These are phyloP conservation scores for Periplaneta americana DNA, from an alignment of 1,140 invertebrate species.

Conservation along the genomic window DNA sequence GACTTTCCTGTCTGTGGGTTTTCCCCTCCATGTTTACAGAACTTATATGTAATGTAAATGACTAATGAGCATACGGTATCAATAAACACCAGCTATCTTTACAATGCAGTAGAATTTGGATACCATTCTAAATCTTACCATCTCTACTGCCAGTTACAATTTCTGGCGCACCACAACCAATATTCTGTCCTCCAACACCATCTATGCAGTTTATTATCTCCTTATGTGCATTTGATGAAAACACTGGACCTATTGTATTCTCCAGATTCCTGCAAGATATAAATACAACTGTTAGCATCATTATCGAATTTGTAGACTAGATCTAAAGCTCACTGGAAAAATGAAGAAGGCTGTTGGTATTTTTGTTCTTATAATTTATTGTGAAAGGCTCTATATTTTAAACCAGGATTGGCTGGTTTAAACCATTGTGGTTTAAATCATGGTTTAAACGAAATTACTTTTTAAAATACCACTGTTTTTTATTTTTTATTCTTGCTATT, in stretches of 20 bases:
- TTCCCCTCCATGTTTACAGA: not conserved
- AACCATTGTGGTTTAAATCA: too few species aligned
- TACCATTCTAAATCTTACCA: conserved; percentile 47
- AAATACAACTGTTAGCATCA: not conserved
- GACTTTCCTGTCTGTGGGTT: too few species aligned
- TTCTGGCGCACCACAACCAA: conserved; percentile 87
- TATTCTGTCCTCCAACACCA: conserved; percentile 78
- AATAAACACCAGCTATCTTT: not conserved
- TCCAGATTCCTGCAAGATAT: conserved; percentile 73
- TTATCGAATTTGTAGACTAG: too few species aligned
- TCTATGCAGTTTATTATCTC: conserved; percentile 91
- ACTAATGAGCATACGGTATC: not conserved
- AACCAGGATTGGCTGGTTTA: too few species aligned
- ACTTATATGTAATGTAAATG: not conserved
- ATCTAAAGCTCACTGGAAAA: too few species aligned
- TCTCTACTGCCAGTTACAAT: conserved; percentile 90
- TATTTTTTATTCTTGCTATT: too few species aligned
- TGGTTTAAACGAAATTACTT: too few species aligned
- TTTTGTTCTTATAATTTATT: too few species aligned
- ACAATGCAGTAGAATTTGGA: not conserved
- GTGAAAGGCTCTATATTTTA: too few species aligned
- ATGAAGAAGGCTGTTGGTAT: too few species aligned
- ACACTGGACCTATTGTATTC: conserved; percentile 62
- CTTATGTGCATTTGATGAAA: conserved; percentile 76
- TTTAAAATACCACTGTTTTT: too few species aligned